Conservation (phyloP, 2,888 invertebrate species). For the Cancer borealis region DNA sequence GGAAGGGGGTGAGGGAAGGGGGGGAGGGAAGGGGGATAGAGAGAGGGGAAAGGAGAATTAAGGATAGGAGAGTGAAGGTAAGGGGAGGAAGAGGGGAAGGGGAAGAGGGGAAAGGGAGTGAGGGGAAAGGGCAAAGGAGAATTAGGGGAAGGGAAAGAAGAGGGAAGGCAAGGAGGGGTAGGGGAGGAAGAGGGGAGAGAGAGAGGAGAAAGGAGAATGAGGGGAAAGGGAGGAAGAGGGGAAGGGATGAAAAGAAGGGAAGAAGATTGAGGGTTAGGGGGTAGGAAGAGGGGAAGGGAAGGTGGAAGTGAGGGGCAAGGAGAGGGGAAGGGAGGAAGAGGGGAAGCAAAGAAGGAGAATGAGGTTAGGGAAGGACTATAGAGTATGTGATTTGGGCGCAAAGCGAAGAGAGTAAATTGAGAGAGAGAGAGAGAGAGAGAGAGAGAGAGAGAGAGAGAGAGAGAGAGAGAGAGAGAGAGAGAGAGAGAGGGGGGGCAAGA, state of each 20-base stretch:
- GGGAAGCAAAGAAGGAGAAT: not conserved
- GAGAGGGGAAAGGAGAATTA: too few species aligned
- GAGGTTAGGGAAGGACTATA: not conserved
- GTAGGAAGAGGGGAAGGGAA: not conserved
- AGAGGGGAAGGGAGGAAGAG: too few species aligned
- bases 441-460: constrained; percentile 6
- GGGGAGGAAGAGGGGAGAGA: not conserved
- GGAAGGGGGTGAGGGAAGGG: not conserved
- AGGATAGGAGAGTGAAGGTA: not conserved
- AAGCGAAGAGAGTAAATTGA: constrained; percentile 26
- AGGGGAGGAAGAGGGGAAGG: not conserved
- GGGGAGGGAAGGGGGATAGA: not conserved
- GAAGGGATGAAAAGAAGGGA: too few species aligned
- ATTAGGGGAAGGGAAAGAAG: too few species aligned
- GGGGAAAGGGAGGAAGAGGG: not conserved
- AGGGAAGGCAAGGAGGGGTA: not conserved
- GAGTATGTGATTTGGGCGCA: constrained; percentile 24
- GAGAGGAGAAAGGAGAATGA: not conserved
- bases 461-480: constrained; percentile 23
- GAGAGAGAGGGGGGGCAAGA: constrained; percentile 47
- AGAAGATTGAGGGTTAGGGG: too few species aligned
- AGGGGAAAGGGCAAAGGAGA: too few species aligned
- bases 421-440: not conserved
- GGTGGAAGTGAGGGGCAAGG: too few species aligned
- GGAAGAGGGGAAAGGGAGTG: not conserved